Evolutionary conservation across 2,888 invertebrate genomes (phyloP), one percentile per base, ranked within the genome.

Genomic region (Bellardia bayeri): DNA sequence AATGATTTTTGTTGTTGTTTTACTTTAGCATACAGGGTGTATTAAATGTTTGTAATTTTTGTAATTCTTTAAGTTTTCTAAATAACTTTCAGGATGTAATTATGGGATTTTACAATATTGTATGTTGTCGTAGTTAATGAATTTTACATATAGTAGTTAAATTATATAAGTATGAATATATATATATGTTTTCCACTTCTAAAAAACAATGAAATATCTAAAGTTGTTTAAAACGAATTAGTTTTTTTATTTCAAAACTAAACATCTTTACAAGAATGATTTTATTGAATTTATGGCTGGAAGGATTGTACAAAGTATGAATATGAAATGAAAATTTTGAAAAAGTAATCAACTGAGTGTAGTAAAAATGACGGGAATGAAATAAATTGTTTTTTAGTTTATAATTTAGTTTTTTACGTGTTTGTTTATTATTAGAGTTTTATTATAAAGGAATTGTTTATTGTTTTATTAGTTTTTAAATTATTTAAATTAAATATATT

Each of bases 91-190:
- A 37, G 64, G 71, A 79, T 79, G 85, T 69, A 69, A 69, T 68
- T n/a, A 82, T 87, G 85, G 76, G 79, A 85, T 85, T 87, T 87
- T 85, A 85, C 82, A 85, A 79, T 85, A 84, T 61, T 69, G 40
- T 30, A 72, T 69, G 61, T 58, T 16, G 45, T 49, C 13, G 63
- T 61, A n/a, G 13, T 49, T 66, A 33, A 68, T 79, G 61, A 69
- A 69, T 49, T 68, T 66, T 40, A 16, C 71, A 83, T 83, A 37
- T 37, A 37, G 37, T 37, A 84, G 42, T 61, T 68, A 74, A 71
- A 86, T 82, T 84, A 56, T 82, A 71, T 86, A 82, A 49, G 45
- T 64, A 71, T 69, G 56, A 33, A 14, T 33, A 61, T 66, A 74
- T 66, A 74, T 1, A 23, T 23, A 23, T 23, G 23, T 23, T 23